Evolutionary conservation across 2,797 vertebrate genomes (phyloP), one percentile per base, ranked within the genome.

Genomic region (Nasua narica): DNA sequence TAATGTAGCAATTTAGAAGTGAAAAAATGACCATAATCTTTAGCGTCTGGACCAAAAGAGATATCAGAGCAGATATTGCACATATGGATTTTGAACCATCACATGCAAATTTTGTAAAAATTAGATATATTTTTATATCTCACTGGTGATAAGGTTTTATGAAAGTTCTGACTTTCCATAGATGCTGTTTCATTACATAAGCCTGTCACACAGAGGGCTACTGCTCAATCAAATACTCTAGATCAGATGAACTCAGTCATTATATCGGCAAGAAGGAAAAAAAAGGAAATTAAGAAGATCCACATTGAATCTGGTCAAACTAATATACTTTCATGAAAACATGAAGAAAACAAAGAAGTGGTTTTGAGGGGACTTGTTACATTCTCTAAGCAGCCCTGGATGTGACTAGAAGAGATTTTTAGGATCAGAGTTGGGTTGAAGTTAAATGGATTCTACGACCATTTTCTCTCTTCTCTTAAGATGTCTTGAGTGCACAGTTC

Each of bases 401-500:
- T 60, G 32, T 48, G 56, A 86, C 74, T 54, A n/a, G 32, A 83
- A 37, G 48, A 48, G 21, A 67, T 27, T 19, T 62, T 81, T 88
- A 54, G 32, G 8, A 82, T 87, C 81, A 95, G 50, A 95, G 13
- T 46, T 12, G 46, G 37, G 5, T 0, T 21, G 40, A 83, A 87
- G 12, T 60, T 93, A 65, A 78, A 25, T 0, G 11, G 23, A 93
- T 52, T 91, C 25, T n/a, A 1, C 78, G 60, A 86, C 40, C 70
- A 91, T 87, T 90, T 90, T 58, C 37, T 91, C 27, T 54, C 23
- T 77, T 83, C 56, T 95, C 65, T 70, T 82, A 82, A 90, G 89
- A 90, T 82, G 89, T 88, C 43, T 84, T 81, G 35, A 94, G 40
- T 69, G 3, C 12, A 88, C 5, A 83, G 48, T 69, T 94, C 89